Percentiles rank a stretch among this genome's conserved stretches.
Conservation (phyloP, 2,888 invertebrate genomes). For the Brenthis ino region DNA sequence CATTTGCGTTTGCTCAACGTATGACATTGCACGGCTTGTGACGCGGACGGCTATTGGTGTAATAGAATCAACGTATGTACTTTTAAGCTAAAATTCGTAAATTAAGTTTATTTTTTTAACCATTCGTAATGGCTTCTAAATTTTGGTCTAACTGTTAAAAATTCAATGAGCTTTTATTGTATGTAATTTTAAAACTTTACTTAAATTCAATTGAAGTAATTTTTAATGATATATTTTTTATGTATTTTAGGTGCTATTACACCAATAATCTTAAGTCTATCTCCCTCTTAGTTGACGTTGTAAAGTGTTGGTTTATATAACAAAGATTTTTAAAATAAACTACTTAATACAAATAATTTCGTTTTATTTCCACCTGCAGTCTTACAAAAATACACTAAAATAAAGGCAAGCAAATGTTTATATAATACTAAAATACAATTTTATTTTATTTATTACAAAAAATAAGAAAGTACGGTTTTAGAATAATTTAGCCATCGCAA, state of each 20-base stretch:
- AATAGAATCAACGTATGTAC: slow-evolving; percentile 10
- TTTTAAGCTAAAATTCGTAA: neutral
- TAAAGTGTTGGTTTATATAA: slow-evolving; percentile 80
- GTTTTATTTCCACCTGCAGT: slow-evolving; percentile 54
- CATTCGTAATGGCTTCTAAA: too few species aligned
- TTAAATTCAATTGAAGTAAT: too few species aligned
- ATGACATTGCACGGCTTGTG: slow-evolving; percentile 1
- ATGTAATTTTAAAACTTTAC: slow-evolving; percentile 3
- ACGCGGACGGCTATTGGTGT: slow-evolving; percentile 23
- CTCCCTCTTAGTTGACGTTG: slow-evolving; percentile 67
- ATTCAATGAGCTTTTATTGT: neutral
- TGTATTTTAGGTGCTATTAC: slow-evolving; percentile 32
- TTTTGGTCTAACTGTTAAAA: too few species aligned
- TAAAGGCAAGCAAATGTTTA: slow-evolving; percentile 3
- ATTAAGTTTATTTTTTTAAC: too few species aligned
- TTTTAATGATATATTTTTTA: neutral
- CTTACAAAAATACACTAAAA: slow-evolving; percentile 2
- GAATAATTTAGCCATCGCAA: too few species aligned
- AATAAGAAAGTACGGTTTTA: neutral
- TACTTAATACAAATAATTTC: slow-evolving; percentile 70
- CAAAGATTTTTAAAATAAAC: slow-evolving; percentile 82
- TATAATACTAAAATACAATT: neutral
- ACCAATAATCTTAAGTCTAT: slow-evolving; percentile 44
- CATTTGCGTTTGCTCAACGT: slow-evolving; percentile 4
- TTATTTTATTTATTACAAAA: neutral